Conservation (phyloP, 2,797 vertebrate species). For the Poeciliopsis paucimaculata region DNA sequence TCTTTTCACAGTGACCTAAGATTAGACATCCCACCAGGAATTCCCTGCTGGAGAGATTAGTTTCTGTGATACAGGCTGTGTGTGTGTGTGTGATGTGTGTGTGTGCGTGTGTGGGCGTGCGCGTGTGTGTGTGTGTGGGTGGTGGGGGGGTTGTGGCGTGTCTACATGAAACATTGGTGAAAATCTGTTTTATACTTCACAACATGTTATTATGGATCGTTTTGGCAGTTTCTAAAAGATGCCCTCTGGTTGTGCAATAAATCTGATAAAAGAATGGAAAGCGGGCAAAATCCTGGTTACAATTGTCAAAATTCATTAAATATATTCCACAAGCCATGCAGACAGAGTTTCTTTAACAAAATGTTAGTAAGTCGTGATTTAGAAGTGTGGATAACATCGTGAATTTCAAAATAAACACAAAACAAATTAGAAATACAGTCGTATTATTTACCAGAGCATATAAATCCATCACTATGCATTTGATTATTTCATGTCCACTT, state of each 20-base stretch:
- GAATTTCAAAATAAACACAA: not conserved
- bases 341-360: not conserved
- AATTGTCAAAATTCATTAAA: not conserved
- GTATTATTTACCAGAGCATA: not conserved
- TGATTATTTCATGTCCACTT: not conserved
- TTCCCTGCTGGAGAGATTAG: slow-evolving; percentile 62
- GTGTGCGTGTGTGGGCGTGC: not conserved
- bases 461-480: not conserved
- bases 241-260: not conserved
- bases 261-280: not conserved
- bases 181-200: not conserved
- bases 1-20: slow-evolving; percentile 57
- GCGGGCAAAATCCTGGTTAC: not conserved
- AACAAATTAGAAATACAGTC: not conserved
- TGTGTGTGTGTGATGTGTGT: not conserved
- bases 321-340: not conserved
- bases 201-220: not conserved
- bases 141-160: not conserved
- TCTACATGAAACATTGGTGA: not conserved
- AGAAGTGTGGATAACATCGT: not conserved
- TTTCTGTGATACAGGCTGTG: slow-evolving; percentile 35
- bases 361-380: not conserved
- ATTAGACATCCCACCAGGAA: slow-evolving; percentile 63
- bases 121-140: not conserved
- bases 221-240: not conserved